These are phyloP conservation scores for Muraenolepis orangiensis DNA, from an alignment of 2,797 vertebrate genomes.

Conservation along the genomic window DNA sequence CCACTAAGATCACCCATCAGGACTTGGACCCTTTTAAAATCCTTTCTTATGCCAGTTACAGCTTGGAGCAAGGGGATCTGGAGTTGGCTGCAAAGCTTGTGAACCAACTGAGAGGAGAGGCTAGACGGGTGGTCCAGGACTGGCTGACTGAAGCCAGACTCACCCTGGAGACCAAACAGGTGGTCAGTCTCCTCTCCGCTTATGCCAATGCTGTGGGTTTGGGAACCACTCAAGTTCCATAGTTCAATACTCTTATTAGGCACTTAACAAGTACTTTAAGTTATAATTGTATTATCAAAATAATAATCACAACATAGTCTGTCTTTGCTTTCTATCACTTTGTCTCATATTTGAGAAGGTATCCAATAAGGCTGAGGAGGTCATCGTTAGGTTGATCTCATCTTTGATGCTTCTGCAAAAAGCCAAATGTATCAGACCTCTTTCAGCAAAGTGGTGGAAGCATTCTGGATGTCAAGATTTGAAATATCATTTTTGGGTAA, in stretches of 20 bases:
- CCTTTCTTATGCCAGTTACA: slow-evolving; percentile 88
- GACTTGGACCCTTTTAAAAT: slow-evolving; percentile 90
- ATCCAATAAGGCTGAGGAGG: background rate
- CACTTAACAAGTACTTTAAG: background rate
- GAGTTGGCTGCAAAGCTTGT: slow-evolving; percentile 94
- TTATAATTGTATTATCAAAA: background rate
- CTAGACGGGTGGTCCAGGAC: slow-evolving; percentile 87
- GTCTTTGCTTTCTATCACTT: background rate
- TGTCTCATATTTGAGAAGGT: background rate
- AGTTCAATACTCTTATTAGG: slow-evolving; percentile 24
- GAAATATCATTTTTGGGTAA: background rate
- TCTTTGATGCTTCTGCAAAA: background rate
- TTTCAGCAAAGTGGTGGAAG: background rate
- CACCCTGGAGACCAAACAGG: slow-evolving; percentile 92
- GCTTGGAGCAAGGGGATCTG: slow-evolving; percentile 92
- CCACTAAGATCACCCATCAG: slow-evolving; percentile 74
- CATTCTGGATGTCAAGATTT: background rate
- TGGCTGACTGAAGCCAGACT: slow-evolving; percentile 90
- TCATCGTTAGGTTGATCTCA: background rate
- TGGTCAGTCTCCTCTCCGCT: slow-evolving; percentile 84
- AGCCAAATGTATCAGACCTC: background rate
- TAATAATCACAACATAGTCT: background rate
- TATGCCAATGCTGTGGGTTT: slow-evolving; percentile 92
- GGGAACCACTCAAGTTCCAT: slow-evolving; percentile 87
- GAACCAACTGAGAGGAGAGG: slow-evolving; percentile 90